phyloP scores from a whole-genome alignment of 2,113 vertebrate species.

The Lucifuga dentata region DNA sequence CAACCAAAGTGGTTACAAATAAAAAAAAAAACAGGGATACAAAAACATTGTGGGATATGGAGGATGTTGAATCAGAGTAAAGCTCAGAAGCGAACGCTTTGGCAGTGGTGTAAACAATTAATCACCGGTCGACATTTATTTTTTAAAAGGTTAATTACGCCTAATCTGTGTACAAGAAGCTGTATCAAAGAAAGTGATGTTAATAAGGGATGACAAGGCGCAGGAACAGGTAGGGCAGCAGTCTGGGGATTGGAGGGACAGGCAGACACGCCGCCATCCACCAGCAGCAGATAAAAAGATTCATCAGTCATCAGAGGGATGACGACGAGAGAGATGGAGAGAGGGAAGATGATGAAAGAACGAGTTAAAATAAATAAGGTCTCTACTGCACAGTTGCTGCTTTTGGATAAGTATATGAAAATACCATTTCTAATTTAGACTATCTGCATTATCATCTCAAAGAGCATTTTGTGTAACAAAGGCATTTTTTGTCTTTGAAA shows the following conservation, averaged over 20 bases:
- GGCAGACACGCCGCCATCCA: constrained; percentile 49
- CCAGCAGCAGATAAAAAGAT: constrained; percentile 64
- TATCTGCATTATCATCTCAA: constrained; percentile 55
- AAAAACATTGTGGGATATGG: constrained; percentile 2
- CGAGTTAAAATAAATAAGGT: constrained; percentile 16
- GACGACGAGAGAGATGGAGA: neutral
- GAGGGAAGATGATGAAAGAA: constrained; percentile 21
- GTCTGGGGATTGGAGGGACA: constrained; percentile 52
- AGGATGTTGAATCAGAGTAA: constrained; percentile 1
- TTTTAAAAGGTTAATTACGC: constrained; percentile 81
- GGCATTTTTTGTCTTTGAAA: constrained; percentile 65
- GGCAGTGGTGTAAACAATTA: constrained; percentile 64
- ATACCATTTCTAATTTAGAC: constrained; percentile 57
- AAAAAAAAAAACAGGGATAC: neutral
- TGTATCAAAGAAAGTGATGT: constrained; percentile 60
- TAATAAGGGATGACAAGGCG: constrained; percentile 78
- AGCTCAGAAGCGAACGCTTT: neutral
- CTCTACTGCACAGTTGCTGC: constrained; percentile 25
- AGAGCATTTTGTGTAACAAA: constrained; percentile 55
- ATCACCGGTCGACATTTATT: constrained; percentile 59
- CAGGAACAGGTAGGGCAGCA: constrained; percentile 55
- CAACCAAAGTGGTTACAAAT: constrained; percentile 15
- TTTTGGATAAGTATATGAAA: constrained; percentile 41
- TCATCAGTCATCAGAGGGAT: constrained; percentile 60
- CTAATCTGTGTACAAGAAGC: constrained; percentile 74